Percentiles rank a stretch among this genome's conserved stretches.
These are phyloP conservation scores for Philypnodon macrostomus DNA, from an alignment of 2,797 vertebrate genomes.

Conservation along the genomic window DNA sequence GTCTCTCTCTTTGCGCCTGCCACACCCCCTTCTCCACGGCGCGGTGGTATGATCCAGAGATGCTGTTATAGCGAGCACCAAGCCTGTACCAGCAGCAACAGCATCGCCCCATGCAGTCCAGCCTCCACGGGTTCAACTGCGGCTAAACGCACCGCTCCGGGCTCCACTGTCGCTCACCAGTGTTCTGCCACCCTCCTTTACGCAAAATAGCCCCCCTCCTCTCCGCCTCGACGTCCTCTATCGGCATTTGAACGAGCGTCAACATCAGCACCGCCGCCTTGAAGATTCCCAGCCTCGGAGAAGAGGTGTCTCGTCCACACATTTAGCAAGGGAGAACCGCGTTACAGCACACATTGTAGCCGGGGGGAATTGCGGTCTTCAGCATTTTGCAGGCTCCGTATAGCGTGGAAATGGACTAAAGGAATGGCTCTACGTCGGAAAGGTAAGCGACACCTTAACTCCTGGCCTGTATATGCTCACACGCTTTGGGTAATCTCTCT, in stretches of 20 bases:
- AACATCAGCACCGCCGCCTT: conserved; percentile 49
- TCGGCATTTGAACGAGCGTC: conserved; percentile 59
- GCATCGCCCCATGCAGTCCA: conserved; percentile 47
- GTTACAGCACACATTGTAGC: conserved; percentile 42
- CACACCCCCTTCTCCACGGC: conserved; percentile 74
- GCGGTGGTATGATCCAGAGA: conserved; percentile 78
- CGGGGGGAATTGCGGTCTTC: conserved; percentile 53
- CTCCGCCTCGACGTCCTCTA: conserved; percentile 46
- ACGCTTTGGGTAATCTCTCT: conserved; percentile 8
- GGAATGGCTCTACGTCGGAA: conserved; percentile 71
- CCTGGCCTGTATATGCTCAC: conserved; percentile 54
- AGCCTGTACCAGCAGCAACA: conserved; percentile 59
- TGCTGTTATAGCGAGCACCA: conserved; percentile 74
- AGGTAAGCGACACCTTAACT: conserved; percentile 68
- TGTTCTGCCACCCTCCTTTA: conserved; percentile 9
- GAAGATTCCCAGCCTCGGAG: conserved; percentile 27
- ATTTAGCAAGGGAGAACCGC: conserved; percentile 35
- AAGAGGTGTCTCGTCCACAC: conserved; percentile 40
- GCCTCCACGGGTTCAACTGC: conserved; percentile 68
- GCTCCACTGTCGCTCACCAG: conserved; percentile 50
- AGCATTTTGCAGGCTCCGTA: conserved; percentile 46
- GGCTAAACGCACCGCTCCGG: conserved; percentile 68
- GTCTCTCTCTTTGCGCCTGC: conserved; percentile 34
- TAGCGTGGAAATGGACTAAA: conserved; percentile 68
- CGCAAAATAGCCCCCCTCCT: conserved; percentile 12